These are phyloP conservation scores for Thunnus albacares DNA, from an alignment of 2,797 vertebrate species.

Conservation along the genomic window DNA sequence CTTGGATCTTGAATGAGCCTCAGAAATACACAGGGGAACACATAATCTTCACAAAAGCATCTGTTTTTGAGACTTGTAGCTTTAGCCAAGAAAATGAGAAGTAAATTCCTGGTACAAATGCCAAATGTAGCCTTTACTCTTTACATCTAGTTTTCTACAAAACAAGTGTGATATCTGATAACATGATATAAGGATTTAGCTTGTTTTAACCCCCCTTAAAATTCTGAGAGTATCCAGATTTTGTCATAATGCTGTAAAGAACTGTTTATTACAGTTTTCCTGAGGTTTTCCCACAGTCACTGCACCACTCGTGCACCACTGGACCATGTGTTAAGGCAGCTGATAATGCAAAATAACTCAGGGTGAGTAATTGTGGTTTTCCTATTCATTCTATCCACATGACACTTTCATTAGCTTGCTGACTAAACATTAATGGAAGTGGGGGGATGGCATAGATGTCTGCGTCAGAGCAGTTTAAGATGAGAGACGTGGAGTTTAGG, in stretches of 20 bases:
- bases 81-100: constrained; percentile 24
- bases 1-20: neutral
- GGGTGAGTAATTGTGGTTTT: constrained; percentile 33
- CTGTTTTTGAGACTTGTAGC: neutral
- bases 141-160: neutral
- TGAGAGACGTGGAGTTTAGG: constrained; percentile 13
- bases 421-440: constrained; percentile 14
- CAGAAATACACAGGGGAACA: neutral
- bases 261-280: constrained; percentile 13
- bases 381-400: neutral
- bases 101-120: neutral
- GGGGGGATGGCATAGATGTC: neutral
- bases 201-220: neutral
- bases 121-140: constrained; percentile 15
- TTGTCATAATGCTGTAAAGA: constrained; percentile 8
- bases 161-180: neutral
- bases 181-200: neutral
- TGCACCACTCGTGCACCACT: constrained; percentile 8
- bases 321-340: constrained; percentile 10
- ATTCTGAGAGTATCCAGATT: constrained; percentile 6
- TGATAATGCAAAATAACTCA: constrained; percentile 17
- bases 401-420: constrained; percentile 23
- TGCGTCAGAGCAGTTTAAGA: neutral
- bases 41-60: constrained; percentile 12
- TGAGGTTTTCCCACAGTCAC: constrained; percentile 22